Conservation (phyloP, 2,888 invertebrate genomes). For the Clunio marinus region DNA sequence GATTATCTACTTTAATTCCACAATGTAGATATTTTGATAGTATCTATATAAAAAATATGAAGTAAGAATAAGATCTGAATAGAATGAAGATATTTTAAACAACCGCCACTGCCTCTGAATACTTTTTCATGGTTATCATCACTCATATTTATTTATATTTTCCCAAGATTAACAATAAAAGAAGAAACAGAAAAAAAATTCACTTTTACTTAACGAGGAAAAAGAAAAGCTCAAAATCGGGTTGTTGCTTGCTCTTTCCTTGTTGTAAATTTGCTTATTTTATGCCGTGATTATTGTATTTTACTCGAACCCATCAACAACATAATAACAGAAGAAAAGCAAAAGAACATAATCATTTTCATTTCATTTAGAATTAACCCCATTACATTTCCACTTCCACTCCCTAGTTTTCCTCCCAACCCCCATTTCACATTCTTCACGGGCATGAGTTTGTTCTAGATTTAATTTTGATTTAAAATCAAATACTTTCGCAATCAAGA, state of each 20-base stretch:
- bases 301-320: constrained; percentile 37
- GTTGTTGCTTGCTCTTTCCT: constrained; percentile 25
- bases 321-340: constrained; percentile 31
- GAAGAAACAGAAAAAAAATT: background rate
- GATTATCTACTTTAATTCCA: too few relatives aligned
- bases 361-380: constrained; percentile 39
- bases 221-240: background rate
- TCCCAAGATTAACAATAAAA: constrained; percentile 15
- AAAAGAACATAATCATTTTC: constrained; percentile 39
- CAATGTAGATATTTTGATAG: too few relatives aligned
- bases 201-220: background rate
- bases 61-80: too few relatives aligned
- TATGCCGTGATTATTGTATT: constrained; percentile 39
- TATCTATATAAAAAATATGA: too few relatives aligned
- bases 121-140: too few relatives aligned
- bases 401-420: background rate
- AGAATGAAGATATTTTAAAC: too few relatives aligned
- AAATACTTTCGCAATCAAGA: constrained; percentile 25
- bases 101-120: too few relatives aligned
- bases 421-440: background rate
- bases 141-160: too few relatives aligned
- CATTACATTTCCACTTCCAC: constrained; percentile 15
- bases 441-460: constrained; percentile 28
- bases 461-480: constrained; percentile 38
- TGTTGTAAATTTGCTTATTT: constrained; percentile 38